Conservation (phyloP, 2,797 vertebrate species). For the Enteromius argenteus region DNA sequence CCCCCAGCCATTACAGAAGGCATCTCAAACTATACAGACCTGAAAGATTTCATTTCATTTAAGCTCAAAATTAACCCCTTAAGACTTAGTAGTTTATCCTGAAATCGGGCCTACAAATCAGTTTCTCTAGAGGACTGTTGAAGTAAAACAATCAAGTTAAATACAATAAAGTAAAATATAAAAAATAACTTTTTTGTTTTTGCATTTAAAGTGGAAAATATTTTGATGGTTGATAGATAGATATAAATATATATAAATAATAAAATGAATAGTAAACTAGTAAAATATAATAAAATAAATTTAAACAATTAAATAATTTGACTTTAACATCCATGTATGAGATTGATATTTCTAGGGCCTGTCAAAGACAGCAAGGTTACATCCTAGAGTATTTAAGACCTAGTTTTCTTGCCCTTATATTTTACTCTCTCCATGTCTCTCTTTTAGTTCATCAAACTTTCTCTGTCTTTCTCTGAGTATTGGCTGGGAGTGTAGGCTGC, state of each 20-base stretch:
- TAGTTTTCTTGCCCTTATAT: neutral
- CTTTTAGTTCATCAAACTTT: neutral
- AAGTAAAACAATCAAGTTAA: neutral
- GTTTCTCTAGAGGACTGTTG: neutral
- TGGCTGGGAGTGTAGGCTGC: slow-evolving; percentile 50
- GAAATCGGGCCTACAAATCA: neutral
- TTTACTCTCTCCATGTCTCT: slow-evolving; percentile 1
- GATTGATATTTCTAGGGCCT: slow-evolving; percentile 3
- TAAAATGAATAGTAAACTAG: too few relatives aligned
- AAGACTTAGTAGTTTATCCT: neutral
- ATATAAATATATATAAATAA: too few relatives aligned
- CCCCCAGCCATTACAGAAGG: too few relatives aligned
- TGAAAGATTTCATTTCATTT: neutral
- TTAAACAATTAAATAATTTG: neutral
- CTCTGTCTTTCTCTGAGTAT: slow-evolving; percentile 42
- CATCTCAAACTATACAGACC: neutral
- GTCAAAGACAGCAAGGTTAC: slow-evolving; percentile 13
- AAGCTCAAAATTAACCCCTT: neutral
- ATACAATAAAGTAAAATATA: neutral
- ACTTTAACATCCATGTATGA: neutral
- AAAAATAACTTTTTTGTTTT: neutral
- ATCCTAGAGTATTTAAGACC: slow-evolving; percentile 26
- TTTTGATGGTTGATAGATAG: too few relatives aligned
- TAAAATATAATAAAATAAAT: neutral
- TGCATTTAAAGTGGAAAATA: too few relatives aligned